phyloP scores from a whole-genome alignment of 2,888 invertebrate species.

The Nemapogon koenigi region DNA sequence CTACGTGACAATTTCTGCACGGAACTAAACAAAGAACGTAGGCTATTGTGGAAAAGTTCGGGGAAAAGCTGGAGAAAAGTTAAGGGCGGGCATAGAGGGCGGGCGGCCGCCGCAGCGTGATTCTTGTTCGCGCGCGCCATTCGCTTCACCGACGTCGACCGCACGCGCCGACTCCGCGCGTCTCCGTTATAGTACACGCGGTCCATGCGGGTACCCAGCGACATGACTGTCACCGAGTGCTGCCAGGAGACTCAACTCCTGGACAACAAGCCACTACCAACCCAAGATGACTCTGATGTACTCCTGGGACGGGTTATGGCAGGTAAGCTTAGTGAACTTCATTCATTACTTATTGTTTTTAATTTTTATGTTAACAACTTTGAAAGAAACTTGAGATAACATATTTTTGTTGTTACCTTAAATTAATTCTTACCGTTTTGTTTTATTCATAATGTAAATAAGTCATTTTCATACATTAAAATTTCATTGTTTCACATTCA shows the following conservation, averaged over 20 bases:
- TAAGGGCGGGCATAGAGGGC: conserved; percentile 26
- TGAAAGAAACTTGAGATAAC: no score
- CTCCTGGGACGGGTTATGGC: conserved; percentile 56
- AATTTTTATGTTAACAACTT: no score
- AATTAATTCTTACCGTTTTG: no score
- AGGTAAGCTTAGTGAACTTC: conserved; percentile 38
- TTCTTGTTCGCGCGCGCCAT: conserved; percentile 55
- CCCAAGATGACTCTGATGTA: conserved; percentile 40
- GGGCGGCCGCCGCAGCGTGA: conserved; percentile 25
- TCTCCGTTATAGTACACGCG: conserved; percentile 2
- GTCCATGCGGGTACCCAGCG: conserved; percentile 20
- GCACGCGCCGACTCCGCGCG: conserved; percentile 30
- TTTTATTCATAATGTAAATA: no score
- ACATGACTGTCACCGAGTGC: conserved; percentile 59
- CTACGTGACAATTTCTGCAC: no score
- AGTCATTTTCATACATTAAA: no score
- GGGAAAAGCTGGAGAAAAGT: conserved; percentile 19
- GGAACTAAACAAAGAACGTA: no score
- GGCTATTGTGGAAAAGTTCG: neutral
- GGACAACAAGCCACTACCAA: conserved; percentile 22
- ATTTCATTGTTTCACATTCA: no score
- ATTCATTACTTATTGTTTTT: no score
- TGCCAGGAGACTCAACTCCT: conserved; percentile 26
- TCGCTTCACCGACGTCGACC: conserved; percentile 57
- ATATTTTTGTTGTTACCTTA: no score